Base-by-base conservation (phyloP, 2,797 vertebrate genomes). In the Busarellus nigricollis region DNA sequence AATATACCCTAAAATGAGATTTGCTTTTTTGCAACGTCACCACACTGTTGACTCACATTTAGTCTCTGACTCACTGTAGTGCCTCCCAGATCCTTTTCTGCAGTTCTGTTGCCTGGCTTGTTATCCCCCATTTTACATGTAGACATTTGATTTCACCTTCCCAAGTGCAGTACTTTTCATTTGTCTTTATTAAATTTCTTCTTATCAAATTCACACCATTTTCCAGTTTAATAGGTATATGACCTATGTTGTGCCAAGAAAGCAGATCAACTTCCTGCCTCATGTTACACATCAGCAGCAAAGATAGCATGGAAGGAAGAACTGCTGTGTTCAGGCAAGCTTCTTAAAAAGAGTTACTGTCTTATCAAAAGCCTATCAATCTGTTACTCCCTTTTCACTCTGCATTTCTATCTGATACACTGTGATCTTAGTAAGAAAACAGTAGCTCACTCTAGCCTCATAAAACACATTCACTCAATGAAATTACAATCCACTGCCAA, bases 31-130 rank as follows among this genome's bases (percentile, higher is more conserved):
- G 94, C 96, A 90, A 71, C 74, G 70, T 96, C 96, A 97, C 94
- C 87, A 95, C 80, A 84, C 73, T 70, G 89, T 97, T 97, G 95
- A 97, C 95, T 97, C 95, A 95, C 83, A 87, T 79, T 91, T 91
- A 84, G 80, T 82, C 82, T 97, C 83, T 97, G 96, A 97, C 91
- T 96, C 96, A 97, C 90, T 93, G 85, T 88, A 92, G 94, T 93
- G 85, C 88, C 95, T 96, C 93, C 50, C 70, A 59, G 85, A 92
- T 93, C 55, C 70, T 76, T 63, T 94, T 38, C 91, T 89, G 72
- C 77, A 86, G 76, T 55, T 83, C 87, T 88, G 70, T 35, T 93
- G 83, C 94, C 87, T 91, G 62, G 72, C 77, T 88, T 82, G 54
- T 87, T 94, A 93, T 93, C 42, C 66, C 87, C 33, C 73, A 87